Evolutionary conservation across 2,113 vertebrate genomes (phyloP).

Genomic region (Boulengeromyrus knoepffleri): DNA sequence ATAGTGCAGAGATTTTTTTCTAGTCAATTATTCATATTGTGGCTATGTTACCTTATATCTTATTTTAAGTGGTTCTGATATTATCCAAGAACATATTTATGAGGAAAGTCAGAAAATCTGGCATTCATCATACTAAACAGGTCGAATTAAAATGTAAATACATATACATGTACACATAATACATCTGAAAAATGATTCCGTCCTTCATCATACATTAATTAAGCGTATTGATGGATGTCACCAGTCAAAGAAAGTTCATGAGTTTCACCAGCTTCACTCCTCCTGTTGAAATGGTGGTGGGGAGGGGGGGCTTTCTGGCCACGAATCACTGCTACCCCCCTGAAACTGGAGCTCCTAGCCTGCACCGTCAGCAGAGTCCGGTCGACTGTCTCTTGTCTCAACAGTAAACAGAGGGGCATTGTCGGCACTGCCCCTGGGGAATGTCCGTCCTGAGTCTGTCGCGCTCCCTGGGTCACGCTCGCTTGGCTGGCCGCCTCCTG

Average conservation of each 20-base stretch:
- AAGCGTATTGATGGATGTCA: neutral
- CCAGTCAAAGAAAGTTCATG: neutral
- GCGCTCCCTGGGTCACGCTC: neutral
- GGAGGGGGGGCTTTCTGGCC: neutral
- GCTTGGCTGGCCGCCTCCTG: neutral
- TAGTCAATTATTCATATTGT: neutral
- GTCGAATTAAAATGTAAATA: neutral
- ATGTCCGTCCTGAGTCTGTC: neutral
- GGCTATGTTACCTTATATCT: neutral
- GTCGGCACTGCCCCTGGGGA: neutral
- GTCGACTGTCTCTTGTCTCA: neutral
- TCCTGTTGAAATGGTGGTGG: neutral
- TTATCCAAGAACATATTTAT: neutral
- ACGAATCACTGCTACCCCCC: neutral
- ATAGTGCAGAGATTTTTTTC: neutral
- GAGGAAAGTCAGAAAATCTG: neutral
- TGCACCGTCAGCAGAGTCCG: slow-evolving; percentile 1
- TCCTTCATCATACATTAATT: neutral
- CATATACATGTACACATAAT: neutral
- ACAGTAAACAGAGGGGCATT: slow-evolving; percentile 7
- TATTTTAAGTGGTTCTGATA: neutral
- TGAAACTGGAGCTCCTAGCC: neutral
- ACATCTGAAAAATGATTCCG: neutral
- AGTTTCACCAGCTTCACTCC: neutral
- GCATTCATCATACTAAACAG: neutral